Percentiles rank a stretch among this genome's conserved stretches.
phyloP scores from a whole-genome alignment of 2,888 invertebrate species.

The Amphipoea oculea region DNA sequence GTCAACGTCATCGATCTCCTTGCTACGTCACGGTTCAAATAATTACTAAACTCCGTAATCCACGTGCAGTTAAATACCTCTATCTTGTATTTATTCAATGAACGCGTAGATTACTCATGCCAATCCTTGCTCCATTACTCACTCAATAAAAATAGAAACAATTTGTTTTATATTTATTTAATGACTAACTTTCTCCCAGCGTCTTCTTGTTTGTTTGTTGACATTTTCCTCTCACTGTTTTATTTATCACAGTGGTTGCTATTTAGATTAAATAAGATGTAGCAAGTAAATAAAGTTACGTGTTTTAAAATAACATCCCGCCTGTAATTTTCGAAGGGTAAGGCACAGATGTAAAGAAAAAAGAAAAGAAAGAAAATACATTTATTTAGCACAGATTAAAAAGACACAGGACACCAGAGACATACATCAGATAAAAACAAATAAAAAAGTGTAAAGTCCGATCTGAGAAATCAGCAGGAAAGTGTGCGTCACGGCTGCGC shows the following conservation, averaged over 20 bases:
- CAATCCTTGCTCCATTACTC: conserved; percentile 14
- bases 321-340: no score
- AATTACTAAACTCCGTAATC: conserved; percentile 1
- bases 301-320: no score
- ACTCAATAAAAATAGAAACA: conserved; percentile 39
- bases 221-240: not conserved
- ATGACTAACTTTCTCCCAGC: conserved; percentile 45
- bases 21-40: not conserved
- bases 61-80: conserved; percentile 18
- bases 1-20: not conserved
- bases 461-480: no score
- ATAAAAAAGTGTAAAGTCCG: no score
- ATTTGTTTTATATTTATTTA: conserved; percentile 35
- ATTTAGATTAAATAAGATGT: conserved; percentile 2
- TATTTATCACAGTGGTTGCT: not conserved
- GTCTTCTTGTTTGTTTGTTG: conserved; percentile 29
- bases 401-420: no score
- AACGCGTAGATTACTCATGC: conserved; percentile 25
- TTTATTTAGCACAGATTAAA: no score
- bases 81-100: conserved; percentile 21
- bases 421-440: no score
- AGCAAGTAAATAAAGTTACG: no score
- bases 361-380: no score
- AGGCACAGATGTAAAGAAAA: no score
- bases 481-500: no score